These are phyloP conservation scores for Wiebesia pumilae DNA, from an alignment of 1,140 invertebrate genomes.

Conservation along the genomic window DNA sequence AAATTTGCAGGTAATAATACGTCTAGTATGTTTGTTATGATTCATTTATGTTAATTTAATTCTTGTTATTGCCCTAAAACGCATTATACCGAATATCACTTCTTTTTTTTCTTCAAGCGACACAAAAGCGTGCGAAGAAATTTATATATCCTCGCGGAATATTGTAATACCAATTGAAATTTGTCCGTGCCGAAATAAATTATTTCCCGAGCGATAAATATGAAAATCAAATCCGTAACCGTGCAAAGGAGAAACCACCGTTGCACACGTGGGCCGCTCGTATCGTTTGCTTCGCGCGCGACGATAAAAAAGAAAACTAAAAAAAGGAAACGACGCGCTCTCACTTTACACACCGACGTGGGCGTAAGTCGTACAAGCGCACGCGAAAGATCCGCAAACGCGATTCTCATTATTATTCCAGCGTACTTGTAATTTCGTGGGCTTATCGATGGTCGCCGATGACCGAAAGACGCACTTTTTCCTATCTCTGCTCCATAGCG, in stretches of 20 bases:
- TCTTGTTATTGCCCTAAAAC: background rate
- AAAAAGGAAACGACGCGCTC: background rate
- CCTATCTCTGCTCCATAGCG: background rate
- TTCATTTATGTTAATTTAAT: background rate
- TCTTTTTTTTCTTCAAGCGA: background rate
- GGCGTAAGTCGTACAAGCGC: background rate
- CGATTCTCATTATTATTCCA: background rate
- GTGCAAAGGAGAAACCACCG: constrained; percentile 12
- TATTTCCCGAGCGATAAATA: background rate
- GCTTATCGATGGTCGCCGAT: background rate
- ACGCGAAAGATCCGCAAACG: background rate
- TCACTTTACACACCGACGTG: background rate
- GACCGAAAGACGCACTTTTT: background rate
- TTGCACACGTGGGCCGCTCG: constrained; percentile 34
- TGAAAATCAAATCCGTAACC: background rate
- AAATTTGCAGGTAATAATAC: background rate
- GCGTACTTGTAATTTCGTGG: background rate
- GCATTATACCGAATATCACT: background rate
- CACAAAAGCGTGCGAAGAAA: background rate
- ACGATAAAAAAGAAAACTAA: background rate
- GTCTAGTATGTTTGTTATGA: background rate
- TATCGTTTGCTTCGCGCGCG: background rate
- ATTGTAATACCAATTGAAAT: background rate
- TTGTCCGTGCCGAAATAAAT: background rate
- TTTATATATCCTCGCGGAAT: background rate